Evolutionary conservation across 2,797 vertebrate genomes (phyloP).

Genomic region (Tangara arthus): DNA sequence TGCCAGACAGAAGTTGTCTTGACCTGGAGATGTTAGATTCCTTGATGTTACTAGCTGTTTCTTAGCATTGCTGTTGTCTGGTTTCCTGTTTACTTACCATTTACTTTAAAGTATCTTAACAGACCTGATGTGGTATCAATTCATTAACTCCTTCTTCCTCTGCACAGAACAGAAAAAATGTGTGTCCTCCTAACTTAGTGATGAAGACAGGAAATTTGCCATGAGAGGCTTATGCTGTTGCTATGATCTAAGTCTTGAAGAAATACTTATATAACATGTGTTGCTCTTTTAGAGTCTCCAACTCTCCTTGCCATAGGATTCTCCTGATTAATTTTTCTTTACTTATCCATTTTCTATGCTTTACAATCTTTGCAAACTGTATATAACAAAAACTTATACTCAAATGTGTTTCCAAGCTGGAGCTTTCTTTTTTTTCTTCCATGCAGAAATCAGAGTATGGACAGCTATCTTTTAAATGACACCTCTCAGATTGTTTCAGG

Average conservation of each 20-base stretch:
- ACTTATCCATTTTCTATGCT: background rate
- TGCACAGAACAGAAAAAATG: background rate
- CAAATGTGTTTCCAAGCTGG: background rate
- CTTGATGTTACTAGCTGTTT: background rate
- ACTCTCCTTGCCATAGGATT: background rate
- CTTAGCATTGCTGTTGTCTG: background rate
- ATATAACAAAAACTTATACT: background rate
- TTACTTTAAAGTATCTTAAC: background rate
- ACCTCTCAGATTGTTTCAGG: background rate
- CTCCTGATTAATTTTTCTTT: background rate
- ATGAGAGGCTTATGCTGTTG: background rate
- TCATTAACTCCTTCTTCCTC: background rate
- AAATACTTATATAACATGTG: background rate
- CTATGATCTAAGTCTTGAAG: background rate
- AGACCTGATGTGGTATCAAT: background rate
- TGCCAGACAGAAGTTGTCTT: background rate
- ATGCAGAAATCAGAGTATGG: background rate
- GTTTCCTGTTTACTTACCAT: background rate
- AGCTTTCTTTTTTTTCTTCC: background rate
- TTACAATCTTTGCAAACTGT: background rate
- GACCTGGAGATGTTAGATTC: background rate
- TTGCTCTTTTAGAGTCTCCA: background rate
- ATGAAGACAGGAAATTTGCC: background rate
- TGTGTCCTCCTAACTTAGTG: background rate
- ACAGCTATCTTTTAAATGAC: background rate